Percentiles rank a stretch among this genome's conserved stretches.
Conservation (phyloP, 2,797 vertebrate genomes). For the Eulemur albifrons region DNA sequence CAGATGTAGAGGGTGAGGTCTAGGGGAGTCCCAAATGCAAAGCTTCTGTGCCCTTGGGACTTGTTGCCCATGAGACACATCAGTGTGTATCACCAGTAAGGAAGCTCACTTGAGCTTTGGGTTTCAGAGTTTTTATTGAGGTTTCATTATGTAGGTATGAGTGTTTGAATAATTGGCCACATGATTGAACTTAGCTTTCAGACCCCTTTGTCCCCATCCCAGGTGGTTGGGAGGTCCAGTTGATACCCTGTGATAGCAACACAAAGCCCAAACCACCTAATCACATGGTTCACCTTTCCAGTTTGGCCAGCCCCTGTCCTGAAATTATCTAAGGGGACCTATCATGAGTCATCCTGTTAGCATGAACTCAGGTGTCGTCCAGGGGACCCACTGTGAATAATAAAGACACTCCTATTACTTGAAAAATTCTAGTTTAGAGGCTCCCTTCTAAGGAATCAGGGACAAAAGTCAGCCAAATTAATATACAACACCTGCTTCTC, state of each 20-base stretch:
- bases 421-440: neutral
- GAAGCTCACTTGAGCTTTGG: neutral
- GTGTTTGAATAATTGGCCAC: neutral
- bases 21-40: neutral
- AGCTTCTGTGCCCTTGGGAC: neutral
- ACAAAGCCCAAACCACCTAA: neutral
- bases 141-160: neutral
- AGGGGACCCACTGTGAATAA: neutral
- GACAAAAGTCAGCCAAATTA: neutral
- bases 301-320: neutral
- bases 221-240: neutral
- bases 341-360: neutral
- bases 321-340: neutral
- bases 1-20: neutral
- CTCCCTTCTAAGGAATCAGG: neutral
- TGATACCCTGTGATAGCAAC: neutral
- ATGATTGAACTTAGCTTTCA: neutral
- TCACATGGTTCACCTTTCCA: neutral
- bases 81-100: neutral
- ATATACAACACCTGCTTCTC: neutral
- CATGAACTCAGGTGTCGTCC: neutral
- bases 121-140: neutral
- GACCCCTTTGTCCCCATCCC: neutral
- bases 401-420: neutral
- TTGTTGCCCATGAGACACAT: neutral